phyloP scores from a whole-genome alignment of 2,888 invertebrate species.

The Trissonchulus sp. region DNA sequence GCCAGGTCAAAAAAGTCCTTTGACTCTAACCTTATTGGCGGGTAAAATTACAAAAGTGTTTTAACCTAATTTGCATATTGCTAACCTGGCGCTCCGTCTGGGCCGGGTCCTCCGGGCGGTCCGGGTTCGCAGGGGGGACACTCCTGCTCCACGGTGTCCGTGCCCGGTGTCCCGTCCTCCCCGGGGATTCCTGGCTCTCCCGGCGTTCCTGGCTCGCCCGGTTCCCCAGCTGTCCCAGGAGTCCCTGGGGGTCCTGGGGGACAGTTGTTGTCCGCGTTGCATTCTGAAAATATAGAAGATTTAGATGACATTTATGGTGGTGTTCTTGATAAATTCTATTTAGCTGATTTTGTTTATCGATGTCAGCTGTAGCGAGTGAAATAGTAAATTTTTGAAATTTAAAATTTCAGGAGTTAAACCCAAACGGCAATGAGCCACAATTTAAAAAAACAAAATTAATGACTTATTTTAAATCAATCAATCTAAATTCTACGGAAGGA shows the following conservation, averaged over 20 bases:
- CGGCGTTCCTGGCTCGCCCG: slow-evolving; percentile 30
- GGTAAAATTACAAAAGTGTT: too few species aligned
- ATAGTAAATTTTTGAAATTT: too few species aligned
- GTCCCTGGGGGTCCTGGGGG: slow-evolving; percentile 13
- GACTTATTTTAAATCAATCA: background rate
- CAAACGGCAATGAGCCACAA: background rate
- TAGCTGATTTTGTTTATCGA: too few species aligned
- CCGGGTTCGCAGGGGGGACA: background rate
- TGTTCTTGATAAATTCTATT: too few species aligned
- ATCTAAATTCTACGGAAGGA: background rate
- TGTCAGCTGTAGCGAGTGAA: too few species aligned
- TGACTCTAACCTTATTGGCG: too few species aligned
- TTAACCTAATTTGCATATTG: too few species aligned
- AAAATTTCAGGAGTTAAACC: too few species aligned
- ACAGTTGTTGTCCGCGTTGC: slow-evolving; percentile 1
- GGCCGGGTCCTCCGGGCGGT: slow-evolving; percentile 10
- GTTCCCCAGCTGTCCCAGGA: slow-evolving; percentile 24
- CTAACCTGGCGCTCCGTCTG: background rate
- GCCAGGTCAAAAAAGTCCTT: too few species aligned
- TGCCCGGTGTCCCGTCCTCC: background rate
- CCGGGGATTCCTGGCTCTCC: background rate
- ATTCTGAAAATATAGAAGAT: slow-evolving; percentile 6
- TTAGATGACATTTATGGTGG: too few species aligned
- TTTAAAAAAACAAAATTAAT: background rate
- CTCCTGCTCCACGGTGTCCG: slow-evolving; percentile 2